Percentiles rank a stretch among this genome's conserved stretches.
phyloP scores from a whole-genome alignment of 2,888 invertebrate genomes.

The Anaspis maculata region DNA sequence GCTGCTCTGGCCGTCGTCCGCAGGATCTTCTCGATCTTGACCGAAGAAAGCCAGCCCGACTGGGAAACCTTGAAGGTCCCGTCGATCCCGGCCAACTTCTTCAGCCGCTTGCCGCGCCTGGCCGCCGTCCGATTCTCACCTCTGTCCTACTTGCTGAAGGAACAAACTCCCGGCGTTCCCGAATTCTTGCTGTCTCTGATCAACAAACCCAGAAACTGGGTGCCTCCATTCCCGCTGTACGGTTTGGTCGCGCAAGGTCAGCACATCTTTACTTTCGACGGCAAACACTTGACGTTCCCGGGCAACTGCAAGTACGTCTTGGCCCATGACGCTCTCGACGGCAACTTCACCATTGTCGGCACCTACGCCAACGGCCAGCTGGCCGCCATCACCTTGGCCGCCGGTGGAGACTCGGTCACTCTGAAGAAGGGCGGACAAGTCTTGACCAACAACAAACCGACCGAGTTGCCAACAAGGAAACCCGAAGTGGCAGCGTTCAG shows the following conservation, averaged over 20 bases:
- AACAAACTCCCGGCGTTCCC: constrained; percentile 50
- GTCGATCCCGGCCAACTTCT: constrained; percentile 18
- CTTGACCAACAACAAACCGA: constrained; percentile 54
- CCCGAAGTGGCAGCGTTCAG: constrained; percentile 57
- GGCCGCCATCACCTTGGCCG: constrained; percentile 59
- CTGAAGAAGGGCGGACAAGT: constrained; percentile 49
- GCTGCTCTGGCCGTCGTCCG: constrained; percentile 38
- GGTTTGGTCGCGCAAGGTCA: constrained; percentile 71
- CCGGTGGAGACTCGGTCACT: constrained; percentile 53
- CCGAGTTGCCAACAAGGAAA: constrained; percentile 60
- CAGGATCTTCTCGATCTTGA: constrained; percentile 29
- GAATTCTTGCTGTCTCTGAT: constrained; percentile 48
- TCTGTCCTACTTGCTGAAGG: constrained; percentile 50
- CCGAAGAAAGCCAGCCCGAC: constrained; percentile 9
- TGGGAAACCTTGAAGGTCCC: too few relatives aligned
- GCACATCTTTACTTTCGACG: constrained; percentile 85
- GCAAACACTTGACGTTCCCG: constrained; percentile 68
- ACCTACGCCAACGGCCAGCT: constrained; percentile 63
- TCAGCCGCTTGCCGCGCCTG: constrained; percentile 48
- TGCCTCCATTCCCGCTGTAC: constrained; percentile 57
- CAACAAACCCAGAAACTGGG: constrained; percentile 47
- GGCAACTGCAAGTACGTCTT: constrained; percentile 80
- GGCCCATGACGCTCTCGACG: constrained; percentile 73
- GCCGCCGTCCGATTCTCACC: constrained; percentile 52
- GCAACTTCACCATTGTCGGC: constrained; percentile 75